Evolutionary conservation across 2,113 vertebrate genomes (phyloP).

Genomic region (Erythrolamprus reginae): DNA sequence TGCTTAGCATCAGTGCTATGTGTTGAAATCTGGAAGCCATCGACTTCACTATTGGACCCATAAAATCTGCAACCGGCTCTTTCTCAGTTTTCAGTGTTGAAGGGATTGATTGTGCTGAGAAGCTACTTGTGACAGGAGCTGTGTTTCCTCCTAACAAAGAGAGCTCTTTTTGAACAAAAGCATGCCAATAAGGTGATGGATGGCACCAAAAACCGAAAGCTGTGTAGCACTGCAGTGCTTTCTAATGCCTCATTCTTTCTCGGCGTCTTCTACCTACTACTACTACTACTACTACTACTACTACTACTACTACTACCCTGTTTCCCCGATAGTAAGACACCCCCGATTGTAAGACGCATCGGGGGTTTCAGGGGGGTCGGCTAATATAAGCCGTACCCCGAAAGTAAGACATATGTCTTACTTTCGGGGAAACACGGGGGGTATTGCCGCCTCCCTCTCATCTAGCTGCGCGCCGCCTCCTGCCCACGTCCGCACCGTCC

Average conservation of each 20-base stretch:
- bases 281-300: no score
- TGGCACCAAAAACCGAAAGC: neutral
- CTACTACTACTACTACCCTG: no score
- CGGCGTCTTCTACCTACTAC: neutral
- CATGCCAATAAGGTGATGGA: slow-evolving; percentile 22
- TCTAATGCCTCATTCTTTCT: neutral
- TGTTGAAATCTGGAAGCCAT: slow-evolving; percentile 64
- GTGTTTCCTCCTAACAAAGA: neutral
- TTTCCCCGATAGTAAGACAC: no score
- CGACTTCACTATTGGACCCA: slow-evolving; percentile 58
- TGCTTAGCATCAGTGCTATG: slow-evolving; percentile 43
- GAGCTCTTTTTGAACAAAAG: slow-evolving; percentile 19
- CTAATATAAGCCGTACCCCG: no score
- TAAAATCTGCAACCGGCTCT: slow-evolving; percentile 59
- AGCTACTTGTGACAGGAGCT: slow-evolving; percentile 36
- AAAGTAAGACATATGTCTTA: no score
- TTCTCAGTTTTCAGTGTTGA: slow-evolving; percentile 58
- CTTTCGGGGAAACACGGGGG: no score
- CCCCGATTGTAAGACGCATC: no score
- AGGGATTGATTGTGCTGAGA: slow-evolving; percentile 63
- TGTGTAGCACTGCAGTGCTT: neutral
- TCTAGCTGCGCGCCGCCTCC: no score
- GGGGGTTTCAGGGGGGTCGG: no score
- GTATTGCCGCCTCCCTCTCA: no score
- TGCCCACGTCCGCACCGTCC: no score